Percentiles rank a stretch among this genome's conserved stretches.
Conservation (phyloP, 2,797 vertebrate species). For the Pempheris klunzingeri region DNA sequence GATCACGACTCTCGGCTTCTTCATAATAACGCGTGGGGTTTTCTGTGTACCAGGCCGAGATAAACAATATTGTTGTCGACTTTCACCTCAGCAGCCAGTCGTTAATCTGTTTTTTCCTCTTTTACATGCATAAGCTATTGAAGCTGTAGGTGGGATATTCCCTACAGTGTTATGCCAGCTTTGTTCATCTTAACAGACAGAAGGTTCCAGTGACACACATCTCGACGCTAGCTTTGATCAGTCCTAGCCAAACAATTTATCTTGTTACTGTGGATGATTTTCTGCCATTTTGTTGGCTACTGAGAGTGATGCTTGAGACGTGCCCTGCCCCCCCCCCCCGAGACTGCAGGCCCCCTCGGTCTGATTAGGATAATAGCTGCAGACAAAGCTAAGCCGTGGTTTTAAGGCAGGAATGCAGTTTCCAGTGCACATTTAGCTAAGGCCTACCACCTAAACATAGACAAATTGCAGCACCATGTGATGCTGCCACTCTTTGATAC, state of each 20-base stretch:
- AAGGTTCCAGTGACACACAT: background rate
- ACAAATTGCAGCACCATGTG: conserved; percentile 66
- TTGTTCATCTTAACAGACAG: background rate
- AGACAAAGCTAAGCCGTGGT: conserved; percentile 77
- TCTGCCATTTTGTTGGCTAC: conserved; percentile 23
- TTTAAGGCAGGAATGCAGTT: conserved; percentile 76
- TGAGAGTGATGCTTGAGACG: conserved; percentile 20
- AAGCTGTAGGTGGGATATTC: conserved; percentile 5
- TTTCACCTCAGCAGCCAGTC: background rate
- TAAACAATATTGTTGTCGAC: conserved; percentile 6
- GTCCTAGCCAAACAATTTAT: background rate
- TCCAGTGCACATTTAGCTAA: conserved; percentile 57
- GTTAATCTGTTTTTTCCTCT: conserved; percentile 14
- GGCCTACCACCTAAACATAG: conserved; percentile 74
- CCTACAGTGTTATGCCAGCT: background rate
- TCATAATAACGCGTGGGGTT: conserved; percentile 26
- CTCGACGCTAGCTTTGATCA: conserved; percentile 5
- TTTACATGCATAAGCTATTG: background rate
- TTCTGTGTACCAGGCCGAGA: background rate
- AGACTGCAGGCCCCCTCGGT: conserved; percentile 36
- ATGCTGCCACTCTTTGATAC: conserved; percentile 61
- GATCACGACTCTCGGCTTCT: conserved; percentile 27
- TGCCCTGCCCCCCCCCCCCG: background rate
- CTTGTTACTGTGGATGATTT: conserved; percentile 5
- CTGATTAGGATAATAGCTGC: conserved; percentile 78